phyloP scores from a whole-genome alignment of 2,888 invertebrate genomes.

The Hirtodrosophila alboralis region DNA sequence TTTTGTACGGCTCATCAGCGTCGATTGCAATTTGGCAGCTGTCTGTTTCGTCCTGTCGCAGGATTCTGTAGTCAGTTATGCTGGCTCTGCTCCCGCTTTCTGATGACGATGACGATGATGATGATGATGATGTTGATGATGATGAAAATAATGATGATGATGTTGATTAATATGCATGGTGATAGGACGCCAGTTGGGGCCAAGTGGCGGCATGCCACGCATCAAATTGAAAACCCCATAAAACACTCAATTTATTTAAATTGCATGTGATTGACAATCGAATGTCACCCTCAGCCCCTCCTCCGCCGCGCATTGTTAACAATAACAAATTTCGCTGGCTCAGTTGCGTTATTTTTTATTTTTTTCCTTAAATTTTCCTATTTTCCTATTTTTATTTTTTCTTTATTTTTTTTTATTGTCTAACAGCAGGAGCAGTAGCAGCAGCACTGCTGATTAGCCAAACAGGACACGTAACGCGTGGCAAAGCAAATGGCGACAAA shows the following conservation, averaged over 20 bases:
- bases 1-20: constrained; percentile 53
- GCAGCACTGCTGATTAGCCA: constrained; percentile 72
- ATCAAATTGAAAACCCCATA: constrained; percentile 79
- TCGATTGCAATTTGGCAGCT: constrained; percentile 39
- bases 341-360: constrained; percentile 22
- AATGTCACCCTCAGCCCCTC: constrained; percentile 30
- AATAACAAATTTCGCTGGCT: constrained; percentile 54
- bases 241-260: constrained; percentile 81
- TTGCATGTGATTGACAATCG: constrained; percentile 79
- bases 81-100: constrained; percentile 1
- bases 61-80: not conserved
- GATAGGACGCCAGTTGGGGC: constrained; percentile 17
- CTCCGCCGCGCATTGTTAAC: constrained; percentile 41
- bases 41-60: no score
- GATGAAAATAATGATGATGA: constrained; percentile 9
- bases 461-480: constrained; percentile 72
- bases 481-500: constrained; percentile 58
- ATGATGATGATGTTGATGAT: constrained; percentile 37
- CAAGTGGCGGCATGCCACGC: constrained; percentile 14
- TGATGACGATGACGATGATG: constrained; percentile 1
- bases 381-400: constrained; percentile 7
- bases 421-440: not conserved
- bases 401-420: constrained; percentile 10
- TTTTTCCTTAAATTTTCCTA: not conserved
- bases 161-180: constrained; percentile 55